Percentiles rank a stretch among this genome's conserved stretches.
Evolutionary conservation across 2,113 vertebrate genomes (phyloP).

Genomic region (Copsychus sechellarum): DNA sequence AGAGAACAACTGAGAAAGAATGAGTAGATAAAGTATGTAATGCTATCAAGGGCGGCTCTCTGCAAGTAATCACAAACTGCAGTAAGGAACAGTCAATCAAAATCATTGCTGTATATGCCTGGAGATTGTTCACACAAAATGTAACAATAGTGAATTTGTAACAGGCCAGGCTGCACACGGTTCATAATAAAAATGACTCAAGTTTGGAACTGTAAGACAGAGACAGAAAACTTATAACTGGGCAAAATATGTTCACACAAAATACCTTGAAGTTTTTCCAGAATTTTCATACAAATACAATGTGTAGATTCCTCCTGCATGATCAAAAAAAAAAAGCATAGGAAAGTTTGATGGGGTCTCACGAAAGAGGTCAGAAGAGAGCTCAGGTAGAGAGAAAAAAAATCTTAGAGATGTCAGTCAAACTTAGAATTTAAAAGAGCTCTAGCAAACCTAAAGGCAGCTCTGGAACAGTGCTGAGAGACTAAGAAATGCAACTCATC

Average conservation of each 20-base stretch:
- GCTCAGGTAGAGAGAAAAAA: background rate
- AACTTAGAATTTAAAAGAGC: background rate
- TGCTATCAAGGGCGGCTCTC: background rate
- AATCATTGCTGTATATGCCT: background rate
- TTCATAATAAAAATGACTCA: background rate
- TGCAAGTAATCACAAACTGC: conserved; percentile 22
- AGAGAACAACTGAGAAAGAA: conserved; percentile 34
- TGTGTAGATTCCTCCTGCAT: background rate
- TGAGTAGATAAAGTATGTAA: conserved; percentile 25
- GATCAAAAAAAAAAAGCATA: background rate
- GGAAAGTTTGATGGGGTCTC: background rate
- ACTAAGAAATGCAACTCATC: background rate
- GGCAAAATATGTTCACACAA: background rate
- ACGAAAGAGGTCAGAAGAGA: background rate
- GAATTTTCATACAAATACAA: background rate
- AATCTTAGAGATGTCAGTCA: background rate
- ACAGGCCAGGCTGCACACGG: background rate
- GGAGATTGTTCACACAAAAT: conserved; percentile 8
- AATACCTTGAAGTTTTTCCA: background rate
- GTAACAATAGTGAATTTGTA: conserved; percentile 4
- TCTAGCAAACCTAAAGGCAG: background rate
- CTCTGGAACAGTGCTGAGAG: background rate
- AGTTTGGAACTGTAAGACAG: background rate
- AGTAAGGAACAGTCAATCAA: conserved; percentile 26
- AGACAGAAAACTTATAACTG: background rate